Evolutionary conservation across 2,113 vertebrate genomes (phyloP).

Genomic region (Atlantisia rogersi): DNA sequence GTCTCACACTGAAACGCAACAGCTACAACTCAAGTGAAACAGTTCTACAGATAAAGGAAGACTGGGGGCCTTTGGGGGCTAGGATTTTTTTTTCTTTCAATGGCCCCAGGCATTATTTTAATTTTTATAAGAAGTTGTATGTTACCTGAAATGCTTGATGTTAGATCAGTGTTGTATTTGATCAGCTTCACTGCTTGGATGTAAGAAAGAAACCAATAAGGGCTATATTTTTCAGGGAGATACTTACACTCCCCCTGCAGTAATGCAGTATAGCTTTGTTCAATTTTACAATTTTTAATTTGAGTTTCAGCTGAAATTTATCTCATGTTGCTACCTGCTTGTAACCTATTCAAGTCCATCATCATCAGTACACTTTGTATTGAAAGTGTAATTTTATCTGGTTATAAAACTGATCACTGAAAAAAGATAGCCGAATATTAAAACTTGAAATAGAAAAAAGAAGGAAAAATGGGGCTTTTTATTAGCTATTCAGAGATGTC

Average conservation of each 20-base stretch:
- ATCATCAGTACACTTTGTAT: background rate
- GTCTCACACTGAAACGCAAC: background rate
- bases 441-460: background rate
- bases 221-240: background rate
- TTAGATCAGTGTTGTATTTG: background rate
- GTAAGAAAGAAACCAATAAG: background rate
- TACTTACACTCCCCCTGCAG: background rate
- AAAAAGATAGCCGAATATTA: constrained; percentile 8
- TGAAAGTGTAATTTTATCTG: background rate
- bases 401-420: background rate
- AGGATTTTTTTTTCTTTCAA: background rate
- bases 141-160: background rate
- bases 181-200: background rate
- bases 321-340: background rate
- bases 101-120: background rate
- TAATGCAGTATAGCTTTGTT: background rate
- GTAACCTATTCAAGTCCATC: background rate
- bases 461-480: background rate
- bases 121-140: background rate
- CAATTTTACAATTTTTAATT: background rate
- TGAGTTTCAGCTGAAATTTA: background rate
- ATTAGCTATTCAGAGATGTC: background rate
- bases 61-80: background rate
- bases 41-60: background rate
- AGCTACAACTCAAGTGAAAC: background rate